Base-by-base conservation (phyloP, 2,113 vertebrate genomes). In the Rostratula benghalensis region DNA sequence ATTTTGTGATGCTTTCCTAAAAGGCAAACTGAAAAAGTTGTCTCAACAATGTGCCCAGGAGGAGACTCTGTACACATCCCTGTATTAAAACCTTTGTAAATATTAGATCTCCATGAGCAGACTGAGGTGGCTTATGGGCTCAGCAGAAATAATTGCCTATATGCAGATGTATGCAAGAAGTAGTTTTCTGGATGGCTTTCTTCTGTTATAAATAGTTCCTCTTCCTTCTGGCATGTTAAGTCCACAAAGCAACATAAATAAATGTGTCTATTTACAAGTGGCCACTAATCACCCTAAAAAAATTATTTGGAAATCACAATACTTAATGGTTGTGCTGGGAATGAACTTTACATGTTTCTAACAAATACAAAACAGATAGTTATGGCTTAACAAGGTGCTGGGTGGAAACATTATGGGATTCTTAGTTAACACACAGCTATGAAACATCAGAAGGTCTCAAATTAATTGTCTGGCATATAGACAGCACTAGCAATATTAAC, bases 221-320 rank as follows among this genome's bases (percentile, higher is more conserved):
- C 9, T 59, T 78, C 23, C 24, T 68, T 16, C 11, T 45, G 35
- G 13, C 20, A 57, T 46, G 11, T 53, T 63, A 43, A 61, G 23
- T 46, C 25, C 30, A 59, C 60, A 80, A 74, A 41, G n/a, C 33
- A 68, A 22, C 20, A 80, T 39, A 59, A 45, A 39, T 23, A 67
- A 73, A 60, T 33, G 30, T 0, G 3, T 41, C 19, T 24, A 21
- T 22, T 53, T 71, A 81, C 14, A 35, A 22, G 7, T 0, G 2
- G 6, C 13, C 13, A 48, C 24, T 59, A 59, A 53, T 53, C 15
- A 71, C 12, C 35, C 22, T 60, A 13, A 31, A 81, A 41, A 24
- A 57, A 6, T n/a, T 53, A 43, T 18, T 21, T 71, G 33, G 37
- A 86, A 86, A 82, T 41, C 13, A 54, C 15, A 79, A 56, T 65